Percentiles rank a stretch among this genome's conserved stretches.
Conservation (phyloP, 2,113 vertebrate genomes). For the Pica pica region DNA sequence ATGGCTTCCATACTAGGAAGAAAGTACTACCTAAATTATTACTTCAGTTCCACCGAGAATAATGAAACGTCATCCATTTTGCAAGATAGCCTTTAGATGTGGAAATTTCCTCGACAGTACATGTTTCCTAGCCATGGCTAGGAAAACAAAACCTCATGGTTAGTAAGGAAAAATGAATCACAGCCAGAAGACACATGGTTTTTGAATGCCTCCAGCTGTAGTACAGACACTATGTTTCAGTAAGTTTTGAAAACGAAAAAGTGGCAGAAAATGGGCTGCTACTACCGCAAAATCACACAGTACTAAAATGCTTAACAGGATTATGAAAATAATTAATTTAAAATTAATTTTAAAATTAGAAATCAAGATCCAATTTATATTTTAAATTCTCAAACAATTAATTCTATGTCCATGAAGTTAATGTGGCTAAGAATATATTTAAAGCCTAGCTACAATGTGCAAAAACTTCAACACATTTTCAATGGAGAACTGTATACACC, state of each 20-base stretch:
- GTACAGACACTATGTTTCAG: not conserved
- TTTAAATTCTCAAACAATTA: constrained; percentile 34
- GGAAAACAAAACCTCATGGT: not conserved
- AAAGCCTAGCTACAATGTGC: not conserved
- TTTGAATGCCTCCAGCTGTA: not conserved
- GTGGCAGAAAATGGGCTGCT: not conserved
- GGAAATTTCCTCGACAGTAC: not conserved
- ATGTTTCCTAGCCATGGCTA: not conserved
- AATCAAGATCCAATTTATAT: constrained; percentile 5
- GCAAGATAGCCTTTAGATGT: not conserved
- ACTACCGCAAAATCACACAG: not conserved
- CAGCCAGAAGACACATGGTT: not conserved
- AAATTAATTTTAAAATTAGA: constrained; percentile 27
- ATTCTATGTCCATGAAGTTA: not conserved
- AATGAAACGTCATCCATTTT: not conserved
- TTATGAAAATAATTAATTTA: not conserved
- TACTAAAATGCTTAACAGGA: not conserved
- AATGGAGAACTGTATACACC: not conserved
- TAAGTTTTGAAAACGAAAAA: not conserved
- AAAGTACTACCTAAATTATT: not conserved
- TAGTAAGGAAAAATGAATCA: not conserved
- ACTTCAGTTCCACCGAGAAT: not conserved
- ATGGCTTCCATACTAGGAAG: not conserved
- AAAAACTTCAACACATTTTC: not conserved
- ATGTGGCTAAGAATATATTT: not conserved